Percentiles rank a stretch among this genome's conserved stretches.
phyloP scores from a whole-genome alignment of 2,113 vertebrate genomes.

The Platycercus adscitus region DNA sequence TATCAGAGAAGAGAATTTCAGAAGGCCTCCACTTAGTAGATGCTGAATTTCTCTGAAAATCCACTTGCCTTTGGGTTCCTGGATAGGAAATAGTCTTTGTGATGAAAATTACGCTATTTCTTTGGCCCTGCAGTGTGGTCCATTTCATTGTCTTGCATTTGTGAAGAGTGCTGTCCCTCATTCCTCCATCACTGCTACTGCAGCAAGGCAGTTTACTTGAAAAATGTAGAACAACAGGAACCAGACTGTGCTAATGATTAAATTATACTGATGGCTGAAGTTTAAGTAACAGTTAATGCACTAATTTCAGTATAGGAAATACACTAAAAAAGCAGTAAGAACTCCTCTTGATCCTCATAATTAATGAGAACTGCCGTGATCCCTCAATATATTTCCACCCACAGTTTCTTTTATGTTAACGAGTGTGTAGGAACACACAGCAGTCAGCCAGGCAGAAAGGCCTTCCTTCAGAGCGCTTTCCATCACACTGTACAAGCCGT shows the following conservation, averaged over 20 bases:
- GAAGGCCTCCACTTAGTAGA: not conserved
- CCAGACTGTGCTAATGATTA: not conserved
- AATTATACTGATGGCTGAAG: not conserved
- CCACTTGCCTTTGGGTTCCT: not conserved
- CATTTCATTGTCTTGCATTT: not conserved
- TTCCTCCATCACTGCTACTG: not conserved
- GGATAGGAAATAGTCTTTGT: not conserved
- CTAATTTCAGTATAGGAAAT: constrained; percentile 14
- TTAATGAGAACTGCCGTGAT: constrained; percentile 23
- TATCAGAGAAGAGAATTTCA: not conserved
- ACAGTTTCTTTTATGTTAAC: not conserved
- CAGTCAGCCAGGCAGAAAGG: not conserved
- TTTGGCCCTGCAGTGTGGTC: rapidly evolving
- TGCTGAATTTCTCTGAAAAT: not conserved
- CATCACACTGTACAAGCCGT: not conserved
- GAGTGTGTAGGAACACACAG: not conserved
- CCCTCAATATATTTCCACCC: constrained; percentile 12
- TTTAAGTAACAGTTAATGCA: constrained; percentile 14
- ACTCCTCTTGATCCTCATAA: not conserved
- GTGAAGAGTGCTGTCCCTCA: not conserved
- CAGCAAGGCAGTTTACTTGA: not conserved
- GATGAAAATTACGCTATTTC: not conserved
- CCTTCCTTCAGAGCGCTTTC: not conserved
- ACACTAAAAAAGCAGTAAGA: not conserved
- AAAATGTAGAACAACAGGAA: constrained; percentile 11